phyloP scores from a whole-genome alignment of 2,888 invertebrate genomes.

The Gasteruption jaculator region DNA sequence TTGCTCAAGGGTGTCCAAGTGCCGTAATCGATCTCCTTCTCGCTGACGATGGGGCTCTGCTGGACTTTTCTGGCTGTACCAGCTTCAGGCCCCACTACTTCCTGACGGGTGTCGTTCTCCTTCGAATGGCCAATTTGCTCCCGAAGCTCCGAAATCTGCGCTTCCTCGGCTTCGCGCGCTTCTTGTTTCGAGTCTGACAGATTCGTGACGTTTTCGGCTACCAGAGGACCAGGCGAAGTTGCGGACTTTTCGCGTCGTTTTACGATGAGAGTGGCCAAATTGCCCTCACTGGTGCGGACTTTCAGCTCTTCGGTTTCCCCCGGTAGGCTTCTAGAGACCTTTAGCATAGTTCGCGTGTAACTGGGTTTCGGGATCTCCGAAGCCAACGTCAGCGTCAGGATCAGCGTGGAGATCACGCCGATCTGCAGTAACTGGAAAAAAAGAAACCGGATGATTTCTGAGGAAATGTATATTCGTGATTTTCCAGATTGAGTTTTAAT shows the following conservation, averaged over 20 bases:
- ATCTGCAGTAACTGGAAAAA: constrained; percentile 16
- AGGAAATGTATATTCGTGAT: no score
- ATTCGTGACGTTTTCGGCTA: neutral
- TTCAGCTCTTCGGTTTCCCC: constrained; percentile 73
- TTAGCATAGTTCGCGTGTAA: constrained; percentile 69
- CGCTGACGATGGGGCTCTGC: constrained; percentile 12
- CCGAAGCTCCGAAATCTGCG: constrained; percentile 31
- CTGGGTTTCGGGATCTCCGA: constrained; percentile 53
- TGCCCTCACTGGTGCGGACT: constrained; percentile 72
- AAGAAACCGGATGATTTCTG: no score
- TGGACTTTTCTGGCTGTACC: constrained; percentile 2
- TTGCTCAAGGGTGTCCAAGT: constrained; percentile 40
- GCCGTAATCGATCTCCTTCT: constrained; percentile 31
- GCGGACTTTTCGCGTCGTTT: constrained; percentile 59
- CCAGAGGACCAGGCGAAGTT: constrained; percentile 6
- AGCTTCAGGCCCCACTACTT: constrained; percentile 6
- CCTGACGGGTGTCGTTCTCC: neutral
- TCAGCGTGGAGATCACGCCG: constrained; percentile 14
- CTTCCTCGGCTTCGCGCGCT: constrained; percentile 24
- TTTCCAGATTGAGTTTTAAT: no score
- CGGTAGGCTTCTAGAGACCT: constrained; percentile 73
- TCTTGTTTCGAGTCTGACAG: constrained; percentile 21
- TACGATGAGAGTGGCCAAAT: constrained; percentile 72
- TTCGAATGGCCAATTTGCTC: constrained; percentile 9
- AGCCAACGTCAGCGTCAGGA: no score